A percentile compares a stretch with the other conserved stretches of the same genome.
These are phyloP conservation scores for Therioaphis trifolii DNA, from an alignment of 2,888 invertebrate species.

Conservation along the genomic window DNA sequence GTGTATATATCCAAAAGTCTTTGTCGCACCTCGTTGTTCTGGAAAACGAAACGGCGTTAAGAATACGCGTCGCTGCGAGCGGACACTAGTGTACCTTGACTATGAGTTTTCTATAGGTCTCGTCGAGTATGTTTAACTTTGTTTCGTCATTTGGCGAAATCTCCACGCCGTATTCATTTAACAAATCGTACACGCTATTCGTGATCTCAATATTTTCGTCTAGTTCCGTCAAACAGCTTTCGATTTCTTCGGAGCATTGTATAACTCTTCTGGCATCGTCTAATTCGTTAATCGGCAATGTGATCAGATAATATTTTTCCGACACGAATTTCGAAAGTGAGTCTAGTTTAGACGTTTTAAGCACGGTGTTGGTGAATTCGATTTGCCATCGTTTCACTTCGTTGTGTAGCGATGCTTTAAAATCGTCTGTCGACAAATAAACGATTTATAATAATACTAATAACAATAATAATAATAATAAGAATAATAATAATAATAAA, in stretches of 20 bases:
- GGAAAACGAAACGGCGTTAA: no score
- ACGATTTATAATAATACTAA: no score
- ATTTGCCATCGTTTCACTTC: conserved; percentile 27
- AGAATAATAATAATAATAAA: not conserved
- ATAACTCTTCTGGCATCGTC: conserved; percentile 43
- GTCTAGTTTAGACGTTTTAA: conserved; percentile 32
- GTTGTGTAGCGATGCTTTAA: not conserved
- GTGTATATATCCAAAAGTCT: not conserved
- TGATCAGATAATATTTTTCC: conserved; percentile 15
- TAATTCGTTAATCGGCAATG: conserved; percentile 37
- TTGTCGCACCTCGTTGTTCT: conserved; percentile 32
- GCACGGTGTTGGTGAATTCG: not conserved
- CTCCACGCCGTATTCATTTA: not conserved
- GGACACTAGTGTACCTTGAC: conserved; percentile 7
- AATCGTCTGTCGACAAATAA: conserved; percentile 11
- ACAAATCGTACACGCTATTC: not conserved
- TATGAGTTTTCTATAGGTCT: conserved; percentile 42
- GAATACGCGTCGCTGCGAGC: no score
- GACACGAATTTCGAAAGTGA: not conserved
- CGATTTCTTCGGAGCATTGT: conserved; percentile 71
- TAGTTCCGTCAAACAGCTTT: conserved; percentile 73
- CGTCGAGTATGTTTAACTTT: conserved; percentile 8
- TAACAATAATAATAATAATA: not conserved
- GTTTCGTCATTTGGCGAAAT: conserved; percentile 25
- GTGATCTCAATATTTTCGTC: conserved; percentile 67